Percentiles rank a stretch among this genome's conserved stretches.
Conservation (phyloP, 2,797 vertebrate species). For the Netta rufina region DNA sequence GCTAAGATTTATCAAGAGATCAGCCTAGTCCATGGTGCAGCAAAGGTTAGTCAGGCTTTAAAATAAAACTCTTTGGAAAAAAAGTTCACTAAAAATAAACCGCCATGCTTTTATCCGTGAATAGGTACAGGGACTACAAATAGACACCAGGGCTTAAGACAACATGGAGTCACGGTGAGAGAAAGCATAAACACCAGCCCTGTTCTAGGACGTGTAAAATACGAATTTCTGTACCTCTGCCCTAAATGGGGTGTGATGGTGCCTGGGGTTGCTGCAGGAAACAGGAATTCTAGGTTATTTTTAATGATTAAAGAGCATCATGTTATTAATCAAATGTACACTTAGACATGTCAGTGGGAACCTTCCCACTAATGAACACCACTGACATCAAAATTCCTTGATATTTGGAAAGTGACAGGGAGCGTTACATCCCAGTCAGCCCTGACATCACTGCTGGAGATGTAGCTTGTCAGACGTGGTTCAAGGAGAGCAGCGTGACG, state of each 20-base stretch:
- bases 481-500: background rate
- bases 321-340: background rate
- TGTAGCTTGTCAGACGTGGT: background rate
- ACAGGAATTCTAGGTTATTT: background rate
- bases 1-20: conserved; percentile 77
- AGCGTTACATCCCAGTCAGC: background rate
- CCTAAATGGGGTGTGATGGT: background rate
- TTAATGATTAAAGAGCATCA: background rate
- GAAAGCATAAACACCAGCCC: background rate
- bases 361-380: background rate
- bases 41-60: conserved; percentile 77
- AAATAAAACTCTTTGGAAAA: conserved; percentile 73
- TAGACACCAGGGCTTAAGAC: conserved; percentile 36
- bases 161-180: background rate
- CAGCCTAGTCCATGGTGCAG: conserved; percentile 67
- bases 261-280: background rate
- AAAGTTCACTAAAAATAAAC: conserved; percentile 74
- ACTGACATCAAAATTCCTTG: background rate
- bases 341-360: background rate
- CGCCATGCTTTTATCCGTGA: conserved; percentile 31
- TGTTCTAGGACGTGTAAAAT: background rate
- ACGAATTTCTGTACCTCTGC: background rate
- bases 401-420: background rate
- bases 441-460: background rate
- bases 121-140: conserved; percentile 50